Conservation (phyloP, 2,888 invertebrate genomes). For the Tridacna gigas region DNA sequence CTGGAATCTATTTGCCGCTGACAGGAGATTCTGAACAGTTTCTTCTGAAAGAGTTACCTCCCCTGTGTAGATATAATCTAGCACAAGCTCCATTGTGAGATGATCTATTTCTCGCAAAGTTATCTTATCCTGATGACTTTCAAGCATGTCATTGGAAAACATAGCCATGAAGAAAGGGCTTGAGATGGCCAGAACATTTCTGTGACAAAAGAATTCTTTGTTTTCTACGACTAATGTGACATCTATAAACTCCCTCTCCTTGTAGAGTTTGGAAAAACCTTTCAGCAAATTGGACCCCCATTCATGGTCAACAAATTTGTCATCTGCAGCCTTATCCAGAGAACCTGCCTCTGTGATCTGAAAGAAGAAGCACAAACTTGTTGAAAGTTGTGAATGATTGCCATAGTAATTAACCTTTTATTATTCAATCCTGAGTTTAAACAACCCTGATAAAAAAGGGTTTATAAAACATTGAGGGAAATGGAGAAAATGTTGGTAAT, state of each 20-base stretch:
- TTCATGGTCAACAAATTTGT: constrained; percentile 75
- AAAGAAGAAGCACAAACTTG: constrained; percentile 39
- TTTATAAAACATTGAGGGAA: neutral
- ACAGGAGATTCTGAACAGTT: constrained; percentile 82
- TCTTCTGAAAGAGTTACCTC: constrained; percentile 80
- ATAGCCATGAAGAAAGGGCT: constrained; percentile 84
- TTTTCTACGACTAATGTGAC: constrained; percentile 77
- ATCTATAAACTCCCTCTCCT: constrained; percentile 81
- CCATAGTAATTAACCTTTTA: no score
- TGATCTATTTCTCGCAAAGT: constrained; percentile 80
- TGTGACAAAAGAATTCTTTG: constrained; percentile 81
- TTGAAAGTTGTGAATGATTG: neutral
- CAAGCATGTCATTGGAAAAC: constrained; percentile 81
- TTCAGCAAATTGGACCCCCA: constrained; percentile 74
- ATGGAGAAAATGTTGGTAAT: neutral
- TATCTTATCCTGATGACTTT: constrained; percentile 79
- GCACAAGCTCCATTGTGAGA: constrained; percentile 77
- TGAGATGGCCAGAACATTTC: constrained; percentile 82
- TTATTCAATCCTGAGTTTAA: no score
- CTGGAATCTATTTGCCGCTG: constrained; percentile 83
- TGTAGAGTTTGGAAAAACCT: constrained; percentile 80
- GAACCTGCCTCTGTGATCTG: constrained; percentile 73
- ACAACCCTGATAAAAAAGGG: no score
- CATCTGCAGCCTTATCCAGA: constrained; percentile 62
- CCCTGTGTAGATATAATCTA: constrained; percentile 83